Percentiles rank a stretch among this genome's conserved stretches.
Evolutionary conservation across 2,888 invertebrate species (phyloP).

Genomic region (Agrotis ipsilon): DNA sequence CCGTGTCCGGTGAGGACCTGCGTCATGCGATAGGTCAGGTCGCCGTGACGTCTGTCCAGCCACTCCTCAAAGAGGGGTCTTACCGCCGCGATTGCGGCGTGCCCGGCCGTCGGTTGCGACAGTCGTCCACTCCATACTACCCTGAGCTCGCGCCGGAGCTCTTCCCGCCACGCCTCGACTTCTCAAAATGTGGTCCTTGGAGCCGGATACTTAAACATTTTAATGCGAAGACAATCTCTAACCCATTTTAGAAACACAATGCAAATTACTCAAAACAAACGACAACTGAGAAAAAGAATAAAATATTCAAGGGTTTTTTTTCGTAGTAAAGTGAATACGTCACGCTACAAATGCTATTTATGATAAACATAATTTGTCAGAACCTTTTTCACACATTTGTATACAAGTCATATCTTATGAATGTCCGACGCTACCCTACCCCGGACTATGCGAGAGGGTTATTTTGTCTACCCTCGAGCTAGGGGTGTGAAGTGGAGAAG

Average conservation of each 20-base stretch:
- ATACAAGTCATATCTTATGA: conserved; percentile 63
- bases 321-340: conserved; percentile 30
- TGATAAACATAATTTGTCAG: conserved; percentile 61
- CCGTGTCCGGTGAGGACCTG: too few relatives aligned
- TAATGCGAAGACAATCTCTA: conserved; percentile 1
- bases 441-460: conserved; percentile 41
- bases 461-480: conserved; percentile 57
- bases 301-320: conserved; percentile 7
- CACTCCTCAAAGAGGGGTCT: too few relatives aligned
- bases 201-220: conserved; percentile 21
- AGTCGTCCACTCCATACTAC: too few relatives aligned
- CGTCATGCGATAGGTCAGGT: too few relatives aligned
- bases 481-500: conserved; percentile 49
- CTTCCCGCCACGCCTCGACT: too few relatives aligned
- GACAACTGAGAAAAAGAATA: neutral
- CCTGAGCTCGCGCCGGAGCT: too few relatives aligned
- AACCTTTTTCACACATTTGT: conserved; percentile 62
- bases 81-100: too few relatives aligned
- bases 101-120: too few relatives aligned
- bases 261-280: conserved; percentile 18
- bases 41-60: too few relatives aligned
- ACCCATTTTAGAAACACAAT: neutral
- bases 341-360: conserved; percentile 49
- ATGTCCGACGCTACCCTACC: conserved; percentile 33
- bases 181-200: too few relatives aligned